These are phyloP conservation scores for Liolophura sinensis DNA, from an alignment of 1,140 invertebrate species.

Conservation along the genomic window DNA sequence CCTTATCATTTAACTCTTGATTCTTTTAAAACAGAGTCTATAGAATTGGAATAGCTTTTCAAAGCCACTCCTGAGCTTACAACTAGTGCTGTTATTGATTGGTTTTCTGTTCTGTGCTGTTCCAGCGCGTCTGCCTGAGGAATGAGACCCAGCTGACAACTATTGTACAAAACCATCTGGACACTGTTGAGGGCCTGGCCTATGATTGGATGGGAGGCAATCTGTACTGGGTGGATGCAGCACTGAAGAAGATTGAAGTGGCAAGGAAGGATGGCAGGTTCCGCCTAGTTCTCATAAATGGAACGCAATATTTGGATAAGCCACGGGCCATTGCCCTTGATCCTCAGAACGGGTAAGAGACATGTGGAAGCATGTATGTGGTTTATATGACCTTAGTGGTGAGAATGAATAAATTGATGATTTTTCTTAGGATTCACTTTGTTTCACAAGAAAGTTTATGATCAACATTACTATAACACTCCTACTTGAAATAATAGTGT, in stretches of 20 bases:
- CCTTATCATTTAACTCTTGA: too few relatives aligned
- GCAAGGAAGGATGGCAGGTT: constrained; percentile 71
- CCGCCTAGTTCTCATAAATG: constrained; percentile 27
- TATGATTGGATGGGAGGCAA: constrained; percentile 45
- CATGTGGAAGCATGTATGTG: too few relatives aligned
- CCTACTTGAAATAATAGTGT: too few relatives aligned
- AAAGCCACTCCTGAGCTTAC: neutral
- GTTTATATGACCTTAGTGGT: too few relatives aligned
- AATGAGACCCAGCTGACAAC: neutral
- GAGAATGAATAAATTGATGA: too few relatives aligned
- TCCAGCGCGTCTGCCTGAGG: constrained; percentile 8
- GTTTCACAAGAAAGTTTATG: too few relatives aligned
- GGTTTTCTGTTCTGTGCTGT: too few relatives aligned
- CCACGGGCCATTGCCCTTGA: constrained; percentile 39
- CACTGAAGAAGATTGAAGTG: constrained; percentile 69
- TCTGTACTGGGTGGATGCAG: constrained; percentile 51
- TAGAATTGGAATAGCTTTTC: too few relatives aligned
- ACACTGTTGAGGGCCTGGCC: constrained; percentile 32
- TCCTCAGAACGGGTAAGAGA: constrained; percentile 45
- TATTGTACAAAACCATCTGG: constrained; percentile 52
- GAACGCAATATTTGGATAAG: constrained; percentile 19
- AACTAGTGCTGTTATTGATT: neutral
- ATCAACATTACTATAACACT: too few relatives aligned
- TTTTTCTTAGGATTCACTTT: too few relatives aligned
- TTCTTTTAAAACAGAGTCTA: too few relatives aligned